Evolutionary conservation across 2,888 invertebrate species (phyloP).

Genomic region (Pycnomerus fuliginosus): DNA sequence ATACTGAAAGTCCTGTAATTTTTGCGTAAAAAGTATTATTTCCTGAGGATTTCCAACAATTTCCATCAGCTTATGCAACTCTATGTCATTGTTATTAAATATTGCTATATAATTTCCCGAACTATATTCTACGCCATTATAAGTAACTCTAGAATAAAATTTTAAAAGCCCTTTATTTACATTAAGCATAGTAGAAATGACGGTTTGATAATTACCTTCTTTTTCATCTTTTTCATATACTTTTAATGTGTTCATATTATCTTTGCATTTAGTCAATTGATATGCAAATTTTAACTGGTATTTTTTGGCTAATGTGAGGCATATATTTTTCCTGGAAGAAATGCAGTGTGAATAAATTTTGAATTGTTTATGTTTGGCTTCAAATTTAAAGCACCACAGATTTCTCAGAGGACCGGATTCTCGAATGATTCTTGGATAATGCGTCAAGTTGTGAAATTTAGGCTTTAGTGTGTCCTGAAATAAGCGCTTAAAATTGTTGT

Average conservation of each 20-base stretch:
- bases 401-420: too few relatives aligned
- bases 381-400: too few relatives aligned
- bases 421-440: constrained; percentile 31
- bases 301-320: constrained; percentile 32
- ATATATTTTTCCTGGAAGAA: constrained; percentile 34
- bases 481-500: constrained; percentile 18
- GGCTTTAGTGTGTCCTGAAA: constrained; percentile 33
- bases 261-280: too few relatives aligned
- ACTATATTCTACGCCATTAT: background rate
- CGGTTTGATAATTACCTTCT: background rate
- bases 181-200: background rate
- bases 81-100: background rate
- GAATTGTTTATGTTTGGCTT: constrained; percentile 30
- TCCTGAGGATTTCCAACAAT: background rate
- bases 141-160: background rate
- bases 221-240: background rate
- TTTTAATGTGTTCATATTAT: too few relatives aligned
- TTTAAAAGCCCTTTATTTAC: background rate
- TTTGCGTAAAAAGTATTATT: background rate
- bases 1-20: background rate
- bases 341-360: constrained; percentile 34
- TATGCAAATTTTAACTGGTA: constrained; percentile 32
- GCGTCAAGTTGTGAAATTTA: constrained; percentile 31
- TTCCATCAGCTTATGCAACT: background rate
- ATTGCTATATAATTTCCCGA: background rate